Evolutionary conservation across 2,888 invertebrate species (phyloP).

Genomic region (Blastobasis adustella): DNA sequence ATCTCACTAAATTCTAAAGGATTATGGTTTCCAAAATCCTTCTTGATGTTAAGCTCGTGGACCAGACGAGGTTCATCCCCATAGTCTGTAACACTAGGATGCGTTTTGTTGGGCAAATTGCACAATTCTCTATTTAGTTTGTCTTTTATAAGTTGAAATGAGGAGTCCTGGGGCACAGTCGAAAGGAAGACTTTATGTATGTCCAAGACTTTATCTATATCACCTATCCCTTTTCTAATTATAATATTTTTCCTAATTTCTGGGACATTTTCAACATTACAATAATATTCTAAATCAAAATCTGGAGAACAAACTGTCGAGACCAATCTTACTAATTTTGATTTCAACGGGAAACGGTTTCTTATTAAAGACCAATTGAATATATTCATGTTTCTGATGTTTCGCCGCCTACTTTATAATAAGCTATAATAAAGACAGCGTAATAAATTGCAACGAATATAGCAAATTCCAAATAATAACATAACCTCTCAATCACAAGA

Average conservation of each 20-base stretch:
- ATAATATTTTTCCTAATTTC: constrained; percentile 78
- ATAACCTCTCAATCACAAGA: too few relatives aligned
- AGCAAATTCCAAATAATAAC: too few relatives aligned
- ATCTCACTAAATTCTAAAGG: constrained; percentile 80
- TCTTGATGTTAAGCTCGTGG: constrained; percentile 67
- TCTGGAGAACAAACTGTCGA: constrained; percentile 32
- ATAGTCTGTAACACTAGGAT: constrained; percentile 76
- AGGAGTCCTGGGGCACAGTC: constrained; percentile 22
- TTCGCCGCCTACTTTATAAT: too few relatives aligned
- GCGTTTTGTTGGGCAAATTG: constrained; percentile 84
- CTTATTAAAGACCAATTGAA: too few relatives aligned
- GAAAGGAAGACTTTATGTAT: constrained; percentile 40
- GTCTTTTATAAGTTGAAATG: constrained; percentile 30
- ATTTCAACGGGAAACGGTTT: too few relatives aligned
- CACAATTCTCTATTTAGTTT: constrained; percentile 74
- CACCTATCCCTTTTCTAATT: constrained; percentile 79
- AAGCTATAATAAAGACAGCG: too few relatives aligned
- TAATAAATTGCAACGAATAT: too few relatives aligned
- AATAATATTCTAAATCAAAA: constrained; percentile 78
- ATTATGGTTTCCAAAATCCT: constrained; percentile 53
- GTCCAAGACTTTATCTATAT: constrained; percentile 76
- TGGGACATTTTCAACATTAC: constrained; percentile 73
- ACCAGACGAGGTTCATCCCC: constrained; percentile 76
- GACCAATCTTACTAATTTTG: constrained; percentile 5
- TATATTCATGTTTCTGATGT: too few relatives aligned